Conservation (phyloP, 2,113 vertebrate species). For the Eidolon helvum region DNA sequence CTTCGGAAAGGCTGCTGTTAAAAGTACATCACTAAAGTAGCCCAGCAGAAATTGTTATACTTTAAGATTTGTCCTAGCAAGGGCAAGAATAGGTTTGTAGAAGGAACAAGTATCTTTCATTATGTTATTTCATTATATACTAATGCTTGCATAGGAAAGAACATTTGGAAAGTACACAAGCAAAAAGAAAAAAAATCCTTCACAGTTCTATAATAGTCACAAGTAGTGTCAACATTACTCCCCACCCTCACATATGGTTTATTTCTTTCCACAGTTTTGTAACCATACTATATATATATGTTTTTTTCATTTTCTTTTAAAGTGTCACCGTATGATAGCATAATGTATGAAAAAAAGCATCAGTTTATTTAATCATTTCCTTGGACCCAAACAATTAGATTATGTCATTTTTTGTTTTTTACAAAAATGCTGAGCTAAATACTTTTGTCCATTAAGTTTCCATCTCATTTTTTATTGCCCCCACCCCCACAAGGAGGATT, state of each 20-base stretch:
- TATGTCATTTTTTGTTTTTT: background rate
- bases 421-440: background rate
- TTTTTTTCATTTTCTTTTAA: background rate
- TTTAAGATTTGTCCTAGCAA: constrained; percentile 16
- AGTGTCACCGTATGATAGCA: background rate
- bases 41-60: background rate
- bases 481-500: background rate
- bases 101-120: background rate
- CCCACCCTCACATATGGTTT: background rate
- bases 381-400: background rate
- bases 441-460: background rate
- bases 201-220: background rate
- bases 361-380: background rate
- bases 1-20: background rate
- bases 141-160: background rate
- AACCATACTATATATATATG: background rate
- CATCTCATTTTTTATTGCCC: background rate
- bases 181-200: background rate
- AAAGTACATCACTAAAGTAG: background rate
- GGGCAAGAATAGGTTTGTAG: background rate
- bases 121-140: background rate
- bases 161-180: background rate
- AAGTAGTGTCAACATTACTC: background rate
- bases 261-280: background rate
- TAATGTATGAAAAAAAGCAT: background rate